A percentile compares a stretch with the other conserved stretches of the same genome.
Evolutionary conservation across 2,888 invertebrate genomes (phyloP).

Genomic region (Muscina levida): DNA sequence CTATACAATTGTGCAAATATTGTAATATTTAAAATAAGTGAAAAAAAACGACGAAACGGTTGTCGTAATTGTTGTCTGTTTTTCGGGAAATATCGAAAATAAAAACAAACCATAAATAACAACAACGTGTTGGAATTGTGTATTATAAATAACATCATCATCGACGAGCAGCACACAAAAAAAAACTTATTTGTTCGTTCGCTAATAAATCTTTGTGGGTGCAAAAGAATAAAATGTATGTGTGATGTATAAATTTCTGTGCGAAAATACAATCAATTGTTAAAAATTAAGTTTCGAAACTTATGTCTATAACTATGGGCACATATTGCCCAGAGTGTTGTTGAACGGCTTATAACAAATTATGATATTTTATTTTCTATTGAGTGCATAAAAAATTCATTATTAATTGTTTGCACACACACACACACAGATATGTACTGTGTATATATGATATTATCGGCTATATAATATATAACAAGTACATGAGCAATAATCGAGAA

Average conservation of each 20-base stretch:
- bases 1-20: no score
- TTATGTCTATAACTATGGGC: no score
- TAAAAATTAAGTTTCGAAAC: no score
- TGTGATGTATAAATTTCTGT: no score
- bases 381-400: constrained; percentile 50
- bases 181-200: constrained; percentile 10
- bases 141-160: constrained; percentile 1
- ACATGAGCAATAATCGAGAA: not conserved
- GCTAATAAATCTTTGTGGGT: constrained; percentile 7
- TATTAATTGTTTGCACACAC: constrained; percentile 41
- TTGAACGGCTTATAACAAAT: no score
- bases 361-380: constrained; percentile 45
- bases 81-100: constrained; percentile 18
- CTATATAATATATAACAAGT: not conserved
- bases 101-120: constrained; percentile 37
- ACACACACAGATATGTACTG: not conserved
- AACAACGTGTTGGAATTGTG: constrained; percentile 43
- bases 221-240: constrained; percentile 15
- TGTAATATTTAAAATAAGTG: not conserved
- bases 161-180: not conserved
- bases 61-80: no score
- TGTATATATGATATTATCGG: not conserved
- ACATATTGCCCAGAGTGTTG: no score
- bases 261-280: no score
- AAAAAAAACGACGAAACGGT: no score